Evolutionary conservation across 2,888 invertebrate genomes (phyloP).

Genomic region (Ommatoiulus sabulosus): DNA sequence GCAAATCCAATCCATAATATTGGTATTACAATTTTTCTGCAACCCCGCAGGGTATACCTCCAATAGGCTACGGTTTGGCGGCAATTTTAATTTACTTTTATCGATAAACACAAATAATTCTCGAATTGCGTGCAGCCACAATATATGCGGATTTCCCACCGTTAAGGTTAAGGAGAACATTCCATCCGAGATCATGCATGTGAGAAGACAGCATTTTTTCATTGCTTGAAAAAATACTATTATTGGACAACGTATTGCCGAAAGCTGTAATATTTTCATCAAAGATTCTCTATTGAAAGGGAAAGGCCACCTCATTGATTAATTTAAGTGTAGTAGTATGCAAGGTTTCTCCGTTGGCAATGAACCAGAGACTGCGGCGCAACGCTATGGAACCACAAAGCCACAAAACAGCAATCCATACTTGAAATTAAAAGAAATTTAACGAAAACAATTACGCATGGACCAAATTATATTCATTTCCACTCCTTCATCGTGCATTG

Average conservation of each 20-base stretch:
- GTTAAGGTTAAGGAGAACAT: not conserved
- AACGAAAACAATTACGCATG: not conserved
- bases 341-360: not conserved
- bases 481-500: not conserved
- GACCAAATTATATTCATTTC: not conserved
- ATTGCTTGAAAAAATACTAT: too few species aligned
- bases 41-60: not conserved
- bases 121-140: not conserved
- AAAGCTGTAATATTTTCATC: not conserved
- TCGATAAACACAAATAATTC: not conserved
- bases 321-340: not conserved
- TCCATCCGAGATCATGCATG: too few species aligned
- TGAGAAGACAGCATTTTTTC: too few species aligned
- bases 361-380: not conserved
- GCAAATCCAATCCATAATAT: not conserved
- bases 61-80: not conserved
- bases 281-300: not conserved
- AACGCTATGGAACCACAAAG: not conserved
- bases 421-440: not conserved
- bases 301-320: constrained; percentile 12
- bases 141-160: not conserved
- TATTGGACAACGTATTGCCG: not conserved
- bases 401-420: not conserved
- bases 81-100: not conserved
- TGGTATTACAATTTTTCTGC: not conserved